Conservation (phyloP, 2,888 invertebrate genomes). For the Amphipyra berbera region DNA sequence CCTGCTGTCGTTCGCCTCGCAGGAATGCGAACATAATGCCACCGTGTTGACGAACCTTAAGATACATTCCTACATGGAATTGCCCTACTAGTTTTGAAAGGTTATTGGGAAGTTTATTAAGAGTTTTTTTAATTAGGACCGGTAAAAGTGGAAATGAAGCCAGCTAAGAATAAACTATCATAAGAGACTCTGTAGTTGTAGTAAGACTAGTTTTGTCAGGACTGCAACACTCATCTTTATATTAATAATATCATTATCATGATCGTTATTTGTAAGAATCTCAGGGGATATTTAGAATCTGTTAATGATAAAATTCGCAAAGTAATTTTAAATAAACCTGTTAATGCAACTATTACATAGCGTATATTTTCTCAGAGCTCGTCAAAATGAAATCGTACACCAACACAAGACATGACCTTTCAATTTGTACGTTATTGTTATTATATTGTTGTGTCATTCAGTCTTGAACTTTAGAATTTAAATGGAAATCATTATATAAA, state of each 20-base stretch:
- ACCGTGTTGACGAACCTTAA: slow-evolving; percentile 76
- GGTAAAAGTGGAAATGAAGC: background rate
- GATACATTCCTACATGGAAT: slow-evolving; percentile 63
- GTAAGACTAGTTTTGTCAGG: no score
- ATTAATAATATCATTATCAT: no score
- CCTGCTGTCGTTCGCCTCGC: slow-evolving; percentile 79
- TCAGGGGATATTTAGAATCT: background rate
- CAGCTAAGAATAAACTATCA: background rate
- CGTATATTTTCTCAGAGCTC: slow-evolving; percentile 23
- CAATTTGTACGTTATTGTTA: slow-evolving; percentile 39
- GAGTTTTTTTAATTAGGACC: background rate
- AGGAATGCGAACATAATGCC: slow-evolving; percentile 84
- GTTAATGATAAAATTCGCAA: background rate
- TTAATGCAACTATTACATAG: slow-evolving; percentile 13
- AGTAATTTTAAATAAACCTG: slow-evolving; percentile 8
- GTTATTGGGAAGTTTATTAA: slow-evolving; percentile 12
- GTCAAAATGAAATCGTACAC: slow-evolving; percentile 46
- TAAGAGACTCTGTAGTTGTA: no score
- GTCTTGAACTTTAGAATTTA: slow-evolving; percentile 47
- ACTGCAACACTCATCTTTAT: no score
- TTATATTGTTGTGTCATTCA: slow-evolving; percentile 46
- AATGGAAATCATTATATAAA: slow-evolving; percentile 37
- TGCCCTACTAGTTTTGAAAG: slow-evolving; percentile 28
- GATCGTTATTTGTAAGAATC: no score
- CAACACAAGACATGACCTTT: slow-evolving; percentile 49